Evolutionary conservation across 2,113 vertebrate species (phyloP).

Genomic region (Suricata suricatta): DNA sequence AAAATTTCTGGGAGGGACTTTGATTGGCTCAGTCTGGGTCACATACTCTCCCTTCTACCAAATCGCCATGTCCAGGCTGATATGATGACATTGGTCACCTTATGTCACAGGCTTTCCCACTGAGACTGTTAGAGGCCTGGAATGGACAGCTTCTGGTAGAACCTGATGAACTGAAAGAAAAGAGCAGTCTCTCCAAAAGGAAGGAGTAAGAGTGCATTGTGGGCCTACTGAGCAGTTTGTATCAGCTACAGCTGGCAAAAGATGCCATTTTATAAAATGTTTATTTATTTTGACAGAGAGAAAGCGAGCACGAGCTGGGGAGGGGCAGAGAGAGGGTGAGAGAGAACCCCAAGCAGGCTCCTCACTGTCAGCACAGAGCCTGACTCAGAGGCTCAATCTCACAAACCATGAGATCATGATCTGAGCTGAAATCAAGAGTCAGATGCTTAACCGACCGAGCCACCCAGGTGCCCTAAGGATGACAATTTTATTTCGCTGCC

Average conservation of each 20-base stretch:
- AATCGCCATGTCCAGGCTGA: not conserved
- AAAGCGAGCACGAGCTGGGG: no score
- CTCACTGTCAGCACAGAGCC: no score
- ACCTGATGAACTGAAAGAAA: not conserved
- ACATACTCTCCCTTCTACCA: not conserved
- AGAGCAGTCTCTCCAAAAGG: not conserved
- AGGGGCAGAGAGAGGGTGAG: no score
- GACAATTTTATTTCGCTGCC: not conserved
- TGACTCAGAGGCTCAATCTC: no score
- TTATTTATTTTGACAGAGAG: no score
- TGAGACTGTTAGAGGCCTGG: not conserved
- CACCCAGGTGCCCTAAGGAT: not conserved
- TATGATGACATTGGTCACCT: not conserved
- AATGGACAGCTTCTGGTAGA: constrained; percentile 2
- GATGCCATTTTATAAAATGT: not conserved
- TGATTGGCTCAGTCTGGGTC: not conserved
- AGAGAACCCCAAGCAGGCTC: no score
- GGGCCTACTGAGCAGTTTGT: not conserved
- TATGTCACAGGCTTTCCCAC: not conserved
- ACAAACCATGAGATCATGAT: no score
- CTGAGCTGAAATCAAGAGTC: no score
- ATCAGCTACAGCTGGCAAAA: not conserved
- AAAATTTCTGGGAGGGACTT: constrained; percentile 36
- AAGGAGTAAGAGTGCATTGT: not conserved
- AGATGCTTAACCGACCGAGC: no score